Conservation (phyloP, 2,888 invertebrate species). For the Halocaridina rubra region DNA sequence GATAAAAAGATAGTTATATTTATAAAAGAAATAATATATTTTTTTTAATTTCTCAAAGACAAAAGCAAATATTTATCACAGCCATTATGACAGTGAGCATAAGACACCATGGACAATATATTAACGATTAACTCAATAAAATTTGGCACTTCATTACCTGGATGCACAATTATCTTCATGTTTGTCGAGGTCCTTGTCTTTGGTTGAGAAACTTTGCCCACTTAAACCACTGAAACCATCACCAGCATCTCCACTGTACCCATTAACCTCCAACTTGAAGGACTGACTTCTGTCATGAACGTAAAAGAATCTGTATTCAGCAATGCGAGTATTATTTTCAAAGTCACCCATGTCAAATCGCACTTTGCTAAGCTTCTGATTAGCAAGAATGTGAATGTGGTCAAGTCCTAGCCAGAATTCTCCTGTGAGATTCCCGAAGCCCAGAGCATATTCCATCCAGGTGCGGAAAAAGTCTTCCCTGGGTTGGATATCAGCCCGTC, state of each 20-base stretch:
- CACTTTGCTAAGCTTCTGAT: constrained; percentile 26
- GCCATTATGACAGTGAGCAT: too few relatives aligned
- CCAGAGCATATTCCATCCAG: constrained; percentile 48
- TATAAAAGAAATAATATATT: too few relatives aligned
- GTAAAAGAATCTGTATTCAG: constrained; percentile 7
- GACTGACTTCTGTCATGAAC: background rate
- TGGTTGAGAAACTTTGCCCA: background rate
- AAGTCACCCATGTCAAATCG: constrained; percentile 44
- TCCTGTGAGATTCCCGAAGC: constrained; percentile 41
- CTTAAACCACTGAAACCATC: background rate
- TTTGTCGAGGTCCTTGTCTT: constrained; percentile 4
- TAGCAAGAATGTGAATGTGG: constrained; percentile 42
- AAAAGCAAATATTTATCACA: too few relatives aligned
- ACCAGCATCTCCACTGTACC: constrained; percentile 15
- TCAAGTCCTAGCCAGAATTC: constrained; percentile 57
- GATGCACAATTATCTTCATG: background rate
- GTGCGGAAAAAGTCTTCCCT: constrained; percentile 29
- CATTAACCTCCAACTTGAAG: background rate
- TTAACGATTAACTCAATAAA: too few relatives aligned
- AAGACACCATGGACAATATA: too few relatives aligned
- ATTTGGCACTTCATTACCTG: too few relatives aligned
- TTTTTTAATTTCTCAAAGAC: too few relatives aligned
- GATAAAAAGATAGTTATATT: too few relatives aligned
- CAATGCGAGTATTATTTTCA: constrained; percentile 5
- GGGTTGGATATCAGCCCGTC: constrained; percentile 15